Evolutionary conservation across 2,113 vertebrate genomes (phyloP).

Genomic region (Empidonax alnorum): DNA sequence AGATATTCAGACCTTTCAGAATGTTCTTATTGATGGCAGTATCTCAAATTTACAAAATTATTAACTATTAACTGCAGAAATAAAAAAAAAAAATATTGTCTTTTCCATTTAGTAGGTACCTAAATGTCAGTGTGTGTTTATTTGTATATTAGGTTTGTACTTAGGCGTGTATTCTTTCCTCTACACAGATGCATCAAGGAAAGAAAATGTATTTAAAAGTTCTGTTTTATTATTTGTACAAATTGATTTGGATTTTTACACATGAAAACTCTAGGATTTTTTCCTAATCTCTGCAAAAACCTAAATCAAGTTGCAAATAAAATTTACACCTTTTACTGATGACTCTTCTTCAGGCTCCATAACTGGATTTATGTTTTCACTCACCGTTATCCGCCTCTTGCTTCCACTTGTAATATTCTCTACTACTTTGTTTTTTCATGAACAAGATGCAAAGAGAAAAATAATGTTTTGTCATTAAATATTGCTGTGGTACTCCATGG

Average conservation of each 20-base stretch:
- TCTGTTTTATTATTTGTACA: not conserved
- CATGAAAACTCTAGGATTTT: not conserved
- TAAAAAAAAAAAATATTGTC: not conserved
- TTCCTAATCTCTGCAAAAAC: not conserved
- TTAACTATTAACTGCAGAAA: not conserved
- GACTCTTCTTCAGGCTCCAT: not conserved
- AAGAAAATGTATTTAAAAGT: not conserved
- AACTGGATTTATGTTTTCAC: not conserved
- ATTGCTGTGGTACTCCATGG: not conserved
- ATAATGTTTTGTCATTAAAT: not conserved
- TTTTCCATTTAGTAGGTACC: not conserved
- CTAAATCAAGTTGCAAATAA: not conserved
- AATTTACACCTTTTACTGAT: not conserved
- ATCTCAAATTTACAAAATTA: not conserved
- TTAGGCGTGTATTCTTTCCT: not conserved
- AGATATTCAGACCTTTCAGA: not conserved
- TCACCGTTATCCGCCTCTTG: not conserved
- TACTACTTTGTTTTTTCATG: not conserved
- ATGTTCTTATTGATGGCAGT: accelerated
- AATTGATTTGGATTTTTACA: not conserved
- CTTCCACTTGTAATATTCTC: not conserved
- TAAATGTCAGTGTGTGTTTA: not conserved
- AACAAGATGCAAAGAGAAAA: not conserved
- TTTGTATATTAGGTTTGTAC: not conserved
- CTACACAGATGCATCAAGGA: not conserved